phyloP scores from a whole-genome alignment of 2,797 vertebrate species.

The Cuculus canorus region DNA sequence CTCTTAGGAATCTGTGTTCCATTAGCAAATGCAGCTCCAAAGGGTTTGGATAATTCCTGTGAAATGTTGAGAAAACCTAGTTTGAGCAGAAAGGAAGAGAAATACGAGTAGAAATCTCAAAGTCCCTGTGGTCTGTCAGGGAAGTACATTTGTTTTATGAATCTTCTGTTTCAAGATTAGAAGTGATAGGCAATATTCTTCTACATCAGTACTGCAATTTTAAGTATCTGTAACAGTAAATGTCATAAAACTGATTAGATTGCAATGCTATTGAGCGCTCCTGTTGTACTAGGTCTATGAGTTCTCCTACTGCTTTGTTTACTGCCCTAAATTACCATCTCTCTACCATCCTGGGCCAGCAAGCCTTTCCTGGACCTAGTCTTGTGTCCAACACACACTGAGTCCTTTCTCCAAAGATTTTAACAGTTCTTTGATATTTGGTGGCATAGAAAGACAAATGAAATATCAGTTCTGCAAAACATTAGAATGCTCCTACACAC shows the following conservation, averaged over 20 bases:
- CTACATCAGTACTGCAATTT: neutral
- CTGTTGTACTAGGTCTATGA: neutral
- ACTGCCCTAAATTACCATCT: neutral
- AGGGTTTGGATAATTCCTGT: neutral
- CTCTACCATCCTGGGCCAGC: neutral
- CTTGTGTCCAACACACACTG: neutral
- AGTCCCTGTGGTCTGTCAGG: neutral
- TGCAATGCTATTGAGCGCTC: neutral
- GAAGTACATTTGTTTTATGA: neutral
- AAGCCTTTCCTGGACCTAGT: neutral
- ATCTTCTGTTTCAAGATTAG: neutral
- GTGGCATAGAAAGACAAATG: neutral
- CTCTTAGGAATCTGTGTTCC: neutral
- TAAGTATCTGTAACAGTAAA: neutral
- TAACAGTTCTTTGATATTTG: neutral
- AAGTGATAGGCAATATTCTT: neutral
- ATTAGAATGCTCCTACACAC: rapidly evolving
- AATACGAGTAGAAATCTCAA: neutral
- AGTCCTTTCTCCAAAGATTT: neutral
- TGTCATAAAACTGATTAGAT: neutral
- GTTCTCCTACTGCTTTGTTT: neutral
- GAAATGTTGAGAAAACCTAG: neutral
- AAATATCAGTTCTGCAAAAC: neutral
- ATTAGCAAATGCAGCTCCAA: neutral
- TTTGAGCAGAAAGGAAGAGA: neutral